Conservation (phyloP, 2,888 invertebrate genomes). For the Acleris emargana region DNA sequence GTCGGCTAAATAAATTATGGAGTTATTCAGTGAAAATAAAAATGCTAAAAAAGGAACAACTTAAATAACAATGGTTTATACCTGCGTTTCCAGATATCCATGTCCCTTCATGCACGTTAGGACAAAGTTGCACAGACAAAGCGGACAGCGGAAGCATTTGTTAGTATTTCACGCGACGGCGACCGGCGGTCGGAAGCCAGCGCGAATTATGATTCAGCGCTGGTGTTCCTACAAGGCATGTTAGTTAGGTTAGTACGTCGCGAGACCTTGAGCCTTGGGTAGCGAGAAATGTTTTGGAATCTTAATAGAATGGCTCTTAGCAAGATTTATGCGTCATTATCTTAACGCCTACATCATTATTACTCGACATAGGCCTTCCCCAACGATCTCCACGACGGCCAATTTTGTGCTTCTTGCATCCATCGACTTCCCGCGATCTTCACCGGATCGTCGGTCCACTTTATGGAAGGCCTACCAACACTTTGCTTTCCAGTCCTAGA, state of each 20-base stretch:
- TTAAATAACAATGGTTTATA: background rate
- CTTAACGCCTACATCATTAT: too few species aligned
- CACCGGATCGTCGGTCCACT: too few species aligned
- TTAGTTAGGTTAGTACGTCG: conserved; percentile 1
- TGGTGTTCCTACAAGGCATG: conserved; percentile 9
- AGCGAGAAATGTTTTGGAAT: background rate
- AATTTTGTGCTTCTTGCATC: too few species aligned
- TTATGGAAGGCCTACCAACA: too few species aligned
- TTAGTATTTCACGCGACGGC: conserved; percentile 56
- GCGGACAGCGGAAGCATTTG: conserved; percentile 64
- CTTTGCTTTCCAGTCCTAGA: too few species aligned
- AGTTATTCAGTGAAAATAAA: background rate
- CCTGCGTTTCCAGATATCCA: too few species aligned
- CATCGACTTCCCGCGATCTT: too few species aligned
- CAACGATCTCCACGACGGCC: too few species aligned
- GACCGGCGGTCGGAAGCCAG: conserved; percentile 38
- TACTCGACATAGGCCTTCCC: too few species aligned
- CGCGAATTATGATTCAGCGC: conserved; percentile 39
- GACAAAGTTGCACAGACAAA: conserved; percentile 62
- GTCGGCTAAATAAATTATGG: background rate
- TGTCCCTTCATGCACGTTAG: conserved; percentile 32
- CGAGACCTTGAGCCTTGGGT: background rate
- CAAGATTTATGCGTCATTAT: too few species aligned
- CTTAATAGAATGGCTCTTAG: too few species aligned
- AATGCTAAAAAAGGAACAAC: background rate